phyloP scores from a whole-genome alignment of 2,113 vertebrate genomes.

The Leptobrachium ailaonicum region DNA sequence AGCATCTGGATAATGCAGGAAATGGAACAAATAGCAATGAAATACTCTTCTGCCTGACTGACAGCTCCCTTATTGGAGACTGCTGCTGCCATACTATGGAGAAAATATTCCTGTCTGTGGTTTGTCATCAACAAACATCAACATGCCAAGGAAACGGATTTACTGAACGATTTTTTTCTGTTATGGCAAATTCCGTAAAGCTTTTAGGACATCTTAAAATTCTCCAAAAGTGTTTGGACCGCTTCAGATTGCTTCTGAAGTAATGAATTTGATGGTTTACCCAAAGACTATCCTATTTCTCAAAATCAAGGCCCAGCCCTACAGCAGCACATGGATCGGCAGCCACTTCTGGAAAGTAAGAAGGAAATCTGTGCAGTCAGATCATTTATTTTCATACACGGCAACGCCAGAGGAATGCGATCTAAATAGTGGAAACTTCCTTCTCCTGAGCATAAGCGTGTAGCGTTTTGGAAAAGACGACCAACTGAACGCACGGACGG shows the following conservation, averaged over 20 bases:
- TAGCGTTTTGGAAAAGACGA: not conserved
- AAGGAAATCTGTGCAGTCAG: conserved; percentile 25
- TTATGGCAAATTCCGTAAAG: conserved; percentile 17
- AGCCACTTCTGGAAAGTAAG: conserved; percentile 25
- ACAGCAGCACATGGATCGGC: conserved; percentile 26
- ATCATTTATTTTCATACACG: conserved; percentile 38
- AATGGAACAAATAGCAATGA: conserved; percentile 8
- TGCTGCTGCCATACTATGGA: conserved; percentile 9
- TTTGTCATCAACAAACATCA: conserved; percentile 17
- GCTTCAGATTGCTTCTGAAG: conserved; percentile 20
- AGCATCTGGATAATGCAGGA: conserved; percentile 30
- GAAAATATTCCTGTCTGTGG: conserved; percentile 10
- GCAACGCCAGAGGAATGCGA: conserved; percentile 23
- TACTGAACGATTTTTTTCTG: not conserved
- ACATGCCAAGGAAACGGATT: conserved; percentile 4
- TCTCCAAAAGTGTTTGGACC: conserved; percentile 10
- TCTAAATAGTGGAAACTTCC: conserved; percentile 17
- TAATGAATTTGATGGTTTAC: conserved; percentile 26
- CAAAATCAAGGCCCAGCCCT: not conserved
- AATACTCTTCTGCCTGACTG: conserved; percentile 8
- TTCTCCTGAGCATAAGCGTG: not conserved
- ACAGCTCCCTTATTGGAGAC: conserved; percentile 20
- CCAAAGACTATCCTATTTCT: conserved; percentile 38
- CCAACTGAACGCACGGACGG: not conserved
- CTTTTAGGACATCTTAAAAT: conserved; percentile 11